Evolutionary conservation across 2,888 invertebrate genomes (phyloP).

Genomic region (Dusona sp.): DNA sequence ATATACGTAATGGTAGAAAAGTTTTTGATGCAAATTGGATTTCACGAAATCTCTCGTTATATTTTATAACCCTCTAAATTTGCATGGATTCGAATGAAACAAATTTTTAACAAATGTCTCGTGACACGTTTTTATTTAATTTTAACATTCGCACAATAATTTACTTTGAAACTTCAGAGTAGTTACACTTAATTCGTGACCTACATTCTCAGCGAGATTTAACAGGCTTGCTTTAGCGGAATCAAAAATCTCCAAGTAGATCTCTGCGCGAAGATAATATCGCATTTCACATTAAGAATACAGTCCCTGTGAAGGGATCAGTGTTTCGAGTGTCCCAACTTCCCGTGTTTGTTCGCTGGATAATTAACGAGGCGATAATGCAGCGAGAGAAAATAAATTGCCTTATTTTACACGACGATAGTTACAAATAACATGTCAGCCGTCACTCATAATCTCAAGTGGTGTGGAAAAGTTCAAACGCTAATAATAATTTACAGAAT

Average conservation of each 20-base stretch:
- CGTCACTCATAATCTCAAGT: not conserved
- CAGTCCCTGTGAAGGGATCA: not conserved
- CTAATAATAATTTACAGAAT: not conserved
- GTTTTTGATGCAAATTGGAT: slow-evolving; percentile 31
- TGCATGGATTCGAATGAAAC: not conserved
- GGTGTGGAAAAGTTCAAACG: not conserved
- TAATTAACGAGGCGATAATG: not conserved
- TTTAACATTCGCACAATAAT: not conserved
- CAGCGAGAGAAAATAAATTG: not conserved
- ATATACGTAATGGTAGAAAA: not conserved
- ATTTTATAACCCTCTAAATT: not conserved
- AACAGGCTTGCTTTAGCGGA: no score
- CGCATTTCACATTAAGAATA: not conserved
- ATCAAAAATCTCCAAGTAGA: not conserved
- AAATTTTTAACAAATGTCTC: not conserved
- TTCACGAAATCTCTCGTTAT: slow-evolving; percentile 10
- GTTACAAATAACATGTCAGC: no score
- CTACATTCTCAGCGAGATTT: slow-evolving; percentile 4
- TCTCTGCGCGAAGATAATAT: not conserved
- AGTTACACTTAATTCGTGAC: not conserved
- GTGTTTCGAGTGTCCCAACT: slow-evolving; percentile 1
- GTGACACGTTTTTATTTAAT: not conserved
- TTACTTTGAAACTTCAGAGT: not conserved
- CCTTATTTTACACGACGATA: not conserved
- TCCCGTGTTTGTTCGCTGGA: not conserved